Conservation (phyloP, 2,888 invertebrate genomes). For the Amiota communis region DNA sequence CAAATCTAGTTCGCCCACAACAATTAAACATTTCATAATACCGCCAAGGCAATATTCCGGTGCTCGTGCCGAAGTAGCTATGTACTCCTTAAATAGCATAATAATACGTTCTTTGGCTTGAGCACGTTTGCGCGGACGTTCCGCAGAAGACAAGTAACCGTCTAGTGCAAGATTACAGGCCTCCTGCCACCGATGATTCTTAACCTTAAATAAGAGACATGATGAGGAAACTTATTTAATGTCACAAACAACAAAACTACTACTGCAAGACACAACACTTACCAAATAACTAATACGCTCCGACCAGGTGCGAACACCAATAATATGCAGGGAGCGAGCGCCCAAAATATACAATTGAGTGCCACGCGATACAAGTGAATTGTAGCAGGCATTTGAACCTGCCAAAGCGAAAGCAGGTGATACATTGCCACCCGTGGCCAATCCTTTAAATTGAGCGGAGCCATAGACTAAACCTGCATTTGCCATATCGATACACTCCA, state of each 20-base stretch:
- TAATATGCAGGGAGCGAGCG: constrained; percentile 76
- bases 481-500: constrained; percentile 87
- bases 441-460: constrained; percentile 88
- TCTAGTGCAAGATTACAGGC: constrained; percentile 76
- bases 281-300: constrained; percentile 80
- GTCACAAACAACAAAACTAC: not conserved
- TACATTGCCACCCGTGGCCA: constrained; percentile 96
- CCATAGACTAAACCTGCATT: constrained; percentile 88
- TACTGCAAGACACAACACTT: constrained; percentile 24
- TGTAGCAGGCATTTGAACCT: constrained; percentile 80
- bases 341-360: constrained; percentile 83
- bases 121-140: constrained; percentile 71
- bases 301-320: constrained; percentile 79
- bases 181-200: constrained; percentile 76
- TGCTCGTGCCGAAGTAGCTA: constrained; percentile 70
- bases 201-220: constrained; percentile 56
- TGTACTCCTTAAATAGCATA: constrained; percentile 74
- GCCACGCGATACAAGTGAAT: constrained; percentile 79
- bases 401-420: constrained; percentile 78
- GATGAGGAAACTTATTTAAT: not conserved
- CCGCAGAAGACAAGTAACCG: constrained; percentile 70
- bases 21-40: constrained; percentile 71
- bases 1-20: constrained; percentile 74
- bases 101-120: constrained; percentile 73
- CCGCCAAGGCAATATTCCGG: constrained; percentile 72